A percentile compares a stretch with the other conserved stretches of the same genome.
Evolutionary conservation across 1,140 invertebrate species (phyloP).

Genomic region (Pachyrhynchus sulphureomaculatus): DNA sequence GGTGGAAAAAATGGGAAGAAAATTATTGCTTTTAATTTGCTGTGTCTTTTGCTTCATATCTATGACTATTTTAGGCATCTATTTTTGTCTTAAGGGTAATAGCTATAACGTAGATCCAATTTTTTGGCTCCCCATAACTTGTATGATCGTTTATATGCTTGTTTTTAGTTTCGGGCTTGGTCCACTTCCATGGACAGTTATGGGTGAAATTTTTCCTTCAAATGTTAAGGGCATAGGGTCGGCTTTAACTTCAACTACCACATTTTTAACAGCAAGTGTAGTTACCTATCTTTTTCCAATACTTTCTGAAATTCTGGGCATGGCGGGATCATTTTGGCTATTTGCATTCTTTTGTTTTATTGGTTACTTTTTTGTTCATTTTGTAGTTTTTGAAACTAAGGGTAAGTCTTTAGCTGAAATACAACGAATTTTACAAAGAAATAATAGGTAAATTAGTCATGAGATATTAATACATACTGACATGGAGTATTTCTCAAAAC

Average conservation of each 20-base stretch:
- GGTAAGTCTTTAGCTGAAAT: conserved; percentile 67
- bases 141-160: conserved; percentile 39
- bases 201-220: conserved; percentile 78
- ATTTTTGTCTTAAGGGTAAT: conserved; percentile 39
- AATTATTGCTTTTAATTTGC: conserved; percentile 66
- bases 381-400: conserved; percentile 77
- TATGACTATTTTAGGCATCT: conserved; percentile 35
- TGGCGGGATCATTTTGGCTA: conserved; percentile 74
- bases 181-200: conserved; percentile 79
- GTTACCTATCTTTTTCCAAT: conserved; percentile 72
- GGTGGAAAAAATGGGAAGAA: conserved; percentile 76
- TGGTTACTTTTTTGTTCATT: conserved; percentile 57
- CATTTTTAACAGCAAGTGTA: conserved; percentile 76
- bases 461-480: not conserved
- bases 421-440: conserved; percentile 32
- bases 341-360: conserved; percentile 63
- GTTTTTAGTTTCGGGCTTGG: conserved; percentile 63
- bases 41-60: conserved; percentile 50
- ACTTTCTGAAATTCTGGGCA: conserved; percentile 61
- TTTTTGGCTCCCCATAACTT: conserved; percentile 44
- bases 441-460: not conserved
- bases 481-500: not conserved
- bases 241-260: conserved; percentile 69
- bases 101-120: conserved; percentile 36
- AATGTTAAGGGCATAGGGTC: conserved; percentile 73